Base-by-base conservation (phyloP, 2,888 invertebrate genomes). In the Agrotis ipsilon region DNA sequence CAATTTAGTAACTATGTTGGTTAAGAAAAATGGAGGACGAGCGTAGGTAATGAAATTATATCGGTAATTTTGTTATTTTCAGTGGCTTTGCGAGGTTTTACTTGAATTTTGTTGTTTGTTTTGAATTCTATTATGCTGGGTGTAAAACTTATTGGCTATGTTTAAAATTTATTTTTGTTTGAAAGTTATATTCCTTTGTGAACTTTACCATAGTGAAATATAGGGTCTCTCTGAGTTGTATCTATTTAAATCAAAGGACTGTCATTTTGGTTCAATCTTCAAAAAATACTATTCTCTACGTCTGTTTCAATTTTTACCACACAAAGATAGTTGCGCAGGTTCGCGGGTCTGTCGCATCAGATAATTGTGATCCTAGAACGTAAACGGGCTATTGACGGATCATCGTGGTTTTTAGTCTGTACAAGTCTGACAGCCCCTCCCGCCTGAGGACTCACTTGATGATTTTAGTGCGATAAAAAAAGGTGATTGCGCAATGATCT, bases 1-100 rank as follows among this genome's bases (percentile, higher is more conserved):
- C 70, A 70, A 52, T 70, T 92, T 92, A 69, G 88, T 90, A 91
- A 92, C 92, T 92, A 91, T 93, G 91, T 93, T 91, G 91, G 92
- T 92, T 89, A 87, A 87, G 79, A 89, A 78, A 76, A 77, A 63
- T 66, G 49, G 24, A 80, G 78, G 46, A 62, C 58, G 74, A 13
- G 27, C 39, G 51, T 55, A 46, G 27, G 71, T 83, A 81, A 85
- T 85, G 83, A 80, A 77, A 83, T 81, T 83, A 77, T 75, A 75
- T 72, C 39, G 69, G 39, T 49, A 58, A 54, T 73, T 72, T 60
- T 67, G 46, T 59, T 65, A 64, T 64, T 70, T 54, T 11, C 27
- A 62, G 52, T 63, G 58, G 18, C 24, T 45, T 13, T 51, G 39
- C 9, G 45, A 24, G 5, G 5, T 19, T 14, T 32, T 55, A 32